Conservation (phyloP, 2,888 invertebrate genomes). For the Onchidella celtica region DNA sequence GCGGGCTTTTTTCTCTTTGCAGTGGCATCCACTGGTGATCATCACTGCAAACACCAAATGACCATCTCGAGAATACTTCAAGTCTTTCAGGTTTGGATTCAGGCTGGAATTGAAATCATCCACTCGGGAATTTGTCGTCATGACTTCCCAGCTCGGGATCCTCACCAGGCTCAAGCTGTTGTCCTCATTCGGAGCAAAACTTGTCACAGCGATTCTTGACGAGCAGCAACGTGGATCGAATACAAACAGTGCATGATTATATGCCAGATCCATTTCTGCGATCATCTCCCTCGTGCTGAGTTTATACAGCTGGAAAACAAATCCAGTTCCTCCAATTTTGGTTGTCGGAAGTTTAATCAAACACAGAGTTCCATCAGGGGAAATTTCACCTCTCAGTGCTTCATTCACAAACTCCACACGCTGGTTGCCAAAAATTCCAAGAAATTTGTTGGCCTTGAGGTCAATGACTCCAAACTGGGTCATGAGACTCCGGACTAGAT, state of each 20-base stretch:
- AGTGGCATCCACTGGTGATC: conserved; percentile 74
- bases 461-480: conserved; percentile 78
- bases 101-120: conserved; percentile 71
- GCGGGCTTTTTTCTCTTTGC: conserved; percentile 75
- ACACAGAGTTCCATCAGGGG: conserved; percentile 77
- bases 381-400: conserved; percentile 75
- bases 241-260: conserved; percentile 73
- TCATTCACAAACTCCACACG: conserved; percentile 77
- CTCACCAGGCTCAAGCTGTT: conserved; percentile 76
- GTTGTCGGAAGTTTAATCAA: conserved; percentile 74
- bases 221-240: conserved; percentile 78
- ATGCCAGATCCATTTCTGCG: conserved; percentile 69
- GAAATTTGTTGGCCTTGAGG: conserved; percentile 76
- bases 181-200: conserved; percentile 71
- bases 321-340: conserved; percentile 60
- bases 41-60: conserved; percentile 76
- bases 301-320: conserved; percentile 75
- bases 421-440: conserved; percentile 78
- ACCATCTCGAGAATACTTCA: conserved; percentile 76
- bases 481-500: conserved; percentile 76
- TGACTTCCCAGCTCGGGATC: conserved; percentile 70
- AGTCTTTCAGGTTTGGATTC: conserved; percentile 74
- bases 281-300: conserved; percentile 70
- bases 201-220: conserved; percentile 76
- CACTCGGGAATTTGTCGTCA: conserved; percentile 72